These are phyloP conservation scores for Malurus elegans DNA, from an alignment of 2,113 vertebrate species.

Conservation along the genomic window DNA sequence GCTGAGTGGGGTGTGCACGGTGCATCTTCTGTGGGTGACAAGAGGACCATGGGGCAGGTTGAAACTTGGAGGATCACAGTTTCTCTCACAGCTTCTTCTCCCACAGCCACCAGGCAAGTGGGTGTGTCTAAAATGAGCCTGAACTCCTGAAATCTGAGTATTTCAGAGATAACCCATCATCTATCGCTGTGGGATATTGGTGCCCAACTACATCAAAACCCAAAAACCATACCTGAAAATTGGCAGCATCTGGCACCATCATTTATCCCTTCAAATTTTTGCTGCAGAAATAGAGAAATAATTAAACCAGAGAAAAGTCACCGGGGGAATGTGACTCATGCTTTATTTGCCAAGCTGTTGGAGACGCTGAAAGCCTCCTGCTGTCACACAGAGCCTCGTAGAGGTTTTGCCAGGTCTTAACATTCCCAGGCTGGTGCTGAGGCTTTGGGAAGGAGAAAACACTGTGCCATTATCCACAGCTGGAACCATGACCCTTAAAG, in stretches of 20 bases:
- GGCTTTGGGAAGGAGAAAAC: background rate
- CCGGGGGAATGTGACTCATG: background rate
- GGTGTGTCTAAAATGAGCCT: background rate
- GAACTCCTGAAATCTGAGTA: background rate
- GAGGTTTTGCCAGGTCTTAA: background rate
- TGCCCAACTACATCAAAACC: background rate
- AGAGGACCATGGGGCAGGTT: background rate
- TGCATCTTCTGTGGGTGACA: background rate
- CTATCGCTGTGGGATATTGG: fast-evolving
- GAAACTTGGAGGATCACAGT: background rate
- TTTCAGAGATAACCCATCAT: background rate
- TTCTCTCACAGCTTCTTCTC: background rate
- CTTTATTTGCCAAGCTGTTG: background rate
- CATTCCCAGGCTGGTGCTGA: background rate
- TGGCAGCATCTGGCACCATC: background rate
- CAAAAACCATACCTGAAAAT: background rate
- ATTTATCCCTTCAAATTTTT: background rate
- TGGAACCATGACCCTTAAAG: background rate
- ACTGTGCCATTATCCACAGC: background rate
- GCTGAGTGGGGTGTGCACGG: background rate
- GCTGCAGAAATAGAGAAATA: background rate
- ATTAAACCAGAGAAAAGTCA: background rate
- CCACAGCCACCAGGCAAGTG: background rate
- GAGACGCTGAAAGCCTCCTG: background rate
- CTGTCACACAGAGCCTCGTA: fast-evolving